phyloP scores from a whole-genome alignment of 2,888 invertebrate genomes.

The Ophioninae sp. region DNA sequence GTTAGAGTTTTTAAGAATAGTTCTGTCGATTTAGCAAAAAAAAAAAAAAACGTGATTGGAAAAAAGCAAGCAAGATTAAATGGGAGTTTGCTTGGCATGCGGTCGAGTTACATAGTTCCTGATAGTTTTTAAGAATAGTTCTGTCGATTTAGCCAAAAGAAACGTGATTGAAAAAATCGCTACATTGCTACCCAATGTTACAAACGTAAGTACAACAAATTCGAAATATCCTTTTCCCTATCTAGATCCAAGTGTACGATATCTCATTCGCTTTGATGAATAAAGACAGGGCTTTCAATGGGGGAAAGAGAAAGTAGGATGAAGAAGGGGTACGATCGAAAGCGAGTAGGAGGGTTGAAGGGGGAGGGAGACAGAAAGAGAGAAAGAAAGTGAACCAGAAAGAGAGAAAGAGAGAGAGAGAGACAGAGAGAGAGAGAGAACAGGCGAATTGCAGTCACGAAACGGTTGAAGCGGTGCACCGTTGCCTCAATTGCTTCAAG shows the following conservation, averaged over 20 bases:
- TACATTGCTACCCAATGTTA: neutral
- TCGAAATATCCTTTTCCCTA: neutral
- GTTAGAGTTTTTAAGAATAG: too few relatives aligned
- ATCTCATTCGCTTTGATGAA: slow-evolving; percentile 45
- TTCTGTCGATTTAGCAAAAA: too few relatives aligned
- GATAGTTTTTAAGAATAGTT: too few relatives aligned
- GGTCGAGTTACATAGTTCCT: too few relatives aligned
- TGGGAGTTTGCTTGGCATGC: too few relatives aligned
- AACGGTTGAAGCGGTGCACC: slow-evolving; percentile 62
- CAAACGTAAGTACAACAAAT: neutral
- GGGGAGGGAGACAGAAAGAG: slow-evolving; percentile 15
- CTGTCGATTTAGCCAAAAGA: too few relatives aligned
- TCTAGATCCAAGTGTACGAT: slow-evolving; percentile 9
- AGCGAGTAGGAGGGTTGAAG: slow-evolving; percentile 9
- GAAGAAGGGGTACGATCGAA: too few relatives aligned
- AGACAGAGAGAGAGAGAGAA: slow-evolving; percentile 24
- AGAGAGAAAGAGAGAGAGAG: slow-evolving; percentile 24
- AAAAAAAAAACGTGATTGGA: too few relatives aligned
- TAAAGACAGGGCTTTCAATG: slow-evolving; percentile 33
- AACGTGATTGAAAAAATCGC: slow-evolving; percentile 40
- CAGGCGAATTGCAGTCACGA: slow-evolving; percentile 62
- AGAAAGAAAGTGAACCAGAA: slow-evolving; percentile 7
- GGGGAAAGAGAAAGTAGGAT: too few relatives aligned
- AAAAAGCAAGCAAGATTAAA: too few relatives aligned
- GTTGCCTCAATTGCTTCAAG: slow-evolving; percentile 65